Evolutionary conservation across 2,888 invertebrate species (phyloP).

Genomic region (Luperina testacea): DNA sequence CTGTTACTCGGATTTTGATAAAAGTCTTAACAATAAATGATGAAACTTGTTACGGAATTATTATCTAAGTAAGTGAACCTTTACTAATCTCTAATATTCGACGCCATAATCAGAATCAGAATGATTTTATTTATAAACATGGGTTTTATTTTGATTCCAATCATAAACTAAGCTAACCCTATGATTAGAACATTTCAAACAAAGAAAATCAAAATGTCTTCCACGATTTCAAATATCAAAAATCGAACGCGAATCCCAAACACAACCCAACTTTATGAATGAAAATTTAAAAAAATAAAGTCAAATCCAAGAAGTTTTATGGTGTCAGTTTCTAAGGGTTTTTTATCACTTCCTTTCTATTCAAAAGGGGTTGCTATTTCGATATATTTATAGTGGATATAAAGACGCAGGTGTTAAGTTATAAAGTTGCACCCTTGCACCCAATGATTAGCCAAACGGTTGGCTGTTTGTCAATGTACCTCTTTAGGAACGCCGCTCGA

Average conservation of each 20-base stretch:
- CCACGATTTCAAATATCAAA: conserved; percentile 44
- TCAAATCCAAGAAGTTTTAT: conserved; percentile 80
- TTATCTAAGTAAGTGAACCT: background rate
- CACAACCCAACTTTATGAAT: conserved; percentile 77
- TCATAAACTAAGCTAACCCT: background rate
- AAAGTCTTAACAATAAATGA: background rate
- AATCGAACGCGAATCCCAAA: conserved; percentile 60
- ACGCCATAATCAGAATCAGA: background rate
- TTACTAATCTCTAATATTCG: background rate
- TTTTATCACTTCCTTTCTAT: conserved; percentile 87
- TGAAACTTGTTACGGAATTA: background rate
- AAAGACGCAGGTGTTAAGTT: conserved; percentile 87
- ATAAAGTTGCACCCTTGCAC: conserved; percentile 79
- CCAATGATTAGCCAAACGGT: conserved; percentile 85
- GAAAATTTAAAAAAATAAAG: conserved; percentile 77
- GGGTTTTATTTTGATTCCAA: background rate
- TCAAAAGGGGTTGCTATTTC: conserved; percentile 73
- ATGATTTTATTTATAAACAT: no score
- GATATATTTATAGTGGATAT: conserved; percentile 77
- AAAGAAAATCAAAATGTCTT: conserved; percentile 14
- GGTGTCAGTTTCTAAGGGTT: conserved; percentile 77
- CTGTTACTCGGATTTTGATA: conserved; percentile 1
- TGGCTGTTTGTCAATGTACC: conserved; percentile 77
- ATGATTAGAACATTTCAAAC: conserved; percentile 1
- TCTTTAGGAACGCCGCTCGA: conserved; percentile 70